A percentile compares a stretch with the other conserved stretches of the same genome.
Evolutionary conservation across 2,888 invertebrate species (phyloP).

Genomic region (Ptychoptera contaminata): DNA sequence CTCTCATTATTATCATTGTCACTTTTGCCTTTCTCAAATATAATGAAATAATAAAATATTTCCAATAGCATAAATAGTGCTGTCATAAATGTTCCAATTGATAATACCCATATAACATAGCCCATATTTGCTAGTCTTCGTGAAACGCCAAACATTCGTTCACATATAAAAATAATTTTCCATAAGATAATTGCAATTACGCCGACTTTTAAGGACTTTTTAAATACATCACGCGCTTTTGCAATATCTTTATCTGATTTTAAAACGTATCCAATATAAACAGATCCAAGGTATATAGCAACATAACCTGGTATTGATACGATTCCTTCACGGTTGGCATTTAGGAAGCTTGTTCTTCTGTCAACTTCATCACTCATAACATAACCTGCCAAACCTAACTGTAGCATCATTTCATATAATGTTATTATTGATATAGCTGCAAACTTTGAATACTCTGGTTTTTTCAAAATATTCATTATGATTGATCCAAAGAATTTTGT

Average conservation of each 20-base stretch:
- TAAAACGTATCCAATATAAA: constrained; percentile 42
- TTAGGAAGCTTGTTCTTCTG: constrained; percentile 43
- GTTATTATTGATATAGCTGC: constrained; percentile 39
- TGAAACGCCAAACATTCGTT: constrained; percentile 44
- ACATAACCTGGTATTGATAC: constrained; percentile 73
- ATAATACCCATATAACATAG: constrained; percentile 63
- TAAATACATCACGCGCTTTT: constrained; percentile 14
- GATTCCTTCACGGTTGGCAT: constrained; percentile 86
- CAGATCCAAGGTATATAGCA: constrained; percentile 62
- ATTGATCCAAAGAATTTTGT: constrained; percentile 59
- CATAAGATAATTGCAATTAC: constrained; percentile 26
- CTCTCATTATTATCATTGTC: constrained; percentile 8
- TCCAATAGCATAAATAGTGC: constrained; percentile 40
- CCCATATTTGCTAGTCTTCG: constrained; percentile 70
- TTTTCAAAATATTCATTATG: constrained; percentile 12
- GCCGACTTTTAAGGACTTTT: constrained; percentile 17
- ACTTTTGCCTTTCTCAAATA: constrained; percentile 17
- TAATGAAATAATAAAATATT: constrained; percentile 16
- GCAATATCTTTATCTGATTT: constrained; percentile 21
- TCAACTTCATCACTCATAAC: constrained; percentile 39
- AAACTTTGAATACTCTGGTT: constrained; percentile 34
- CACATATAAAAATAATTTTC: constrained; percentile 31
- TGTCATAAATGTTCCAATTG: constrained; percentile 41
- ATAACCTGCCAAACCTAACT: constrained; percentile 48
- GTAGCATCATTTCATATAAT: constrained; percentile 50